These are phyloP conservation scores for Leptodirus hochenwartii DNA, from an alignment of 2,888 invertebrate species.

Conservation along the genomic window DNA sequence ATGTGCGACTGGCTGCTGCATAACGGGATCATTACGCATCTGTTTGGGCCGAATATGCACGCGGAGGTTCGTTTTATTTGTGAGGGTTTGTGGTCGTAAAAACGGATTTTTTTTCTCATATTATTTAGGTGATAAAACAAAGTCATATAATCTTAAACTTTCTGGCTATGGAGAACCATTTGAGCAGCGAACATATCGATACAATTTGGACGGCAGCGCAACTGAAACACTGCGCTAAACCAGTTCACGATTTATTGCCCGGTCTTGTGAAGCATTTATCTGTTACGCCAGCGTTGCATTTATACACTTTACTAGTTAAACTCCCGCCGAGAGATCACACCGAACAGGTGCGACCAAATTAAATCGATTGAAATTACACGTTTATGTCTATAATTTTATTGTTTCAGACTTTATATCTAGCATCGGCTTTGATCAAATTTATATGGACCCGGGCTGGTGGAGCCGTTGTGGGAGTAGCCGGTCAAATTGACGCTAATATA, in stretches of 20 bases:
- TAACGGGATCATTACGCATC: constrained; percentile 80
- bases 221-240: constrained; percentile 85
- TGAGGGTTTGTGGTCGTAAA: constrained; percentile 4
- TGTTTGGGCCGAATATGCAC: constrained; percentile 94
- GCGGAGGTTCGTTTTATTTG: constrained; percentile 50
- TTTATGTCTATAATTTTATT: no score
- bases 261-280: constrained; percentile 81
- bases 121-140: constrained; percentile 68
- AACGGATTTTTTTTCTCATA: constrained; percentile 9
- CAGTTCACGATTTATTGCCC: constrained; percentile 79
- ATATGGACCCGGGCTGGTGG: constrained; percentile 65
- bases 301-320: constrained; percentile 71
- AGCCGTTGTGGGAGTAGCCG: constrained; percentile 17
- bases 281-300: constrained; percentile 71
- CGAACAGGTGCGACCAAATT: constrained; percentile 50
- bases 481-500: constrained; percentile 22
- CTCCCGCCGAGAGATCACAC: constrained; percentile 84
- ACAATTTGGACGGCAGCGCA: constrained; percentile 91
- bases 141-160: constrained; percentile 86
- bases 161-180: constrained; percentile 77
- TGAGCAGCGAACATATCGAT: constrained; percentile 80
- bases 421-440: constrained; percentile 76
- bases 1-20: constrained; percentile 78
- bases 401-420: constrained; percentile 68
- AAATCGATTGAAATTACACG: no score